Conservation (phyloP, 2,797 vertebrate genomes). For the Cephalopachus bancanus region DNA sequence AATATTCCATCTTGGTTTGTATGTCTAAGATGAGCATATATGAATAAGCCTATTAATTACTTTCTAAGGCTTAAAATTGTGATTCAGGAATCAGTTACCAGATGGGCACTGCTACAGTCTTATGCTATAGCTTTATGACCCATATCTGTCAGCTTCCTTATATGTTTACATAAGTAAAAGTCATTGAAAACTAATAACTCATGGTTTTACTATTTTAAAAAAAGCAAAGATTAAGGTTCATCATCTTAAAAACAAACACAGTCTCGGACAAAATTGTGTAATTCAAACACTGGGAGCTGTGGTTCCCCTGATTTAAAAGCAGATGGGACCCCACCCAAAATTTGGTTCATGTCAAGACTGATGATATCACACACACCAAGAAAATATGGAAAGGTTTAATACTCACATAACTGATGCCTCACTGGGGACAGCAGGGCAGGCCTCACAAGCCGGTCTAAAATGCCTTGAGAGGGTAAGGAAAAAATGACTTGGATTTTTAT, state of each 20-base stretch:
- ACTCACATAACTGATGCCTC: not conserved
- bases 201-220: not conserved
- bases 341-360: not conserved
- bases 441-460: not conserved
- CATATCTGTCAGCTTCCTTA: not conserved
- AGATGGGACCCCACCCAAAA: not conserved
- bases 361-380: not conserved
- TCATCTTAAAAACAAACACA: constrained; percentile 44
- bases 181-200: not conserved
- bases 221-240: not conserved
- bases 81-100: not conserved
- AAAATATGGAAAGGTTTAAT: not conserved
- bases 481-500: not conserved
- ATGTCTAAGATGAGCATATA: not conserved
- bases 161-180: not conserved
- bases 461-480: not conserved
- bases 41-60: not conserved
- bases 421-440: not conserved
- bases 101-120: not conserved
- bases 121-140: not conserved
- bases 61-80: not conserved
- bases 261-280: not conserved
- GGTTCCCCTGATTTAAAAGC: not conserved
- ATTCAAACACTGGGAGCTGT: not conserved
- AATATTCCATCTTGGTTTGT: not conserved